Base-by-base conservation (phyloP, 2,113 vertebrate species). In the Neotragus pygmaeus region DNA sequence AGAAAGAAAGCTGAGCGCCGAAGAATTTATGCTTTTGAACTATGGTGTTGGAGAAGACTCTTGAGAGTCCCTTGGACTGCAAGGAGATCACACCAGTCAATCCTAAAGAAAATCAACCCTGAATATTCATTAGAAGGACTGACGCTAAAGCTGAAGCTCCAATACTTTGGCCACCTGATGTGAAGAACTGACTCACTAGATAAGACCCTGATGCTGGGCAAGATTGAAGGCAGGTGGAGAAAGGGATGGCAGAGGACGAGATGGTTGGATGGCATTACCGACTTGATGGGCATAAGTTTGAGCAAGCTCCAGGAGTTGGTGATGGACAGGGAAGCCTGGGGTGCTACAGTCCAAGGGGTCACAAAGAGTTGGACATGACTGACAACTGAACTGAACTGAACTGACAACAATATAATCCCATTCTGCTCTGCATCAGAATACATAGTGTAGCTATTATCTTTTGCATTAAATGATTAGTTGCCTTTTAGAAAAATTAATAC, bases 1-100 rank as follows among this genome's bases (percentile, higher is more conserved):
- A 66, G 4, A 36, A 66, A 66, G 64, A 66, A 66, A 66, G 64
- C 64, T 21, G 33, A 66, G 17, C 0, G 0, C n/a, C 0, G 1
- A 66, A 36, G 64, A 66, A 66, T 11, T 66, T 0, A 66, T 66
- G 33, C n/a, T 36, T 66, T 36, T 66, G 64, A 66, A 66, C 33
- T 21, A 2, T 66, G n/a, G n/a, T 66, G 17, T 0, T 36, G 9
- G 33, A 36, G 17, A 36, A 66, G 64, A 66, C n/a, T 66, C n/a
- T 36, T 36, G 64, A 66, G n/a, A 11, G 17, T 5, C 17, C 64
- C n/a, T 11, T 66, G 64, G n/a, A 36, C 17, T 66, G 64, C 9
- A 66, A 36, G 64, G 64, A 66, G n/a, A 66, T 36, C 64, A 36
- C 8, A 66, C 17, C n/a, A 70, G 17, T 36, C n/a, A 2, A 36